phyloP scores from a whole-genome alignment of 2,888 invertebrate species.

The Tigriopus californicus region DNA sequence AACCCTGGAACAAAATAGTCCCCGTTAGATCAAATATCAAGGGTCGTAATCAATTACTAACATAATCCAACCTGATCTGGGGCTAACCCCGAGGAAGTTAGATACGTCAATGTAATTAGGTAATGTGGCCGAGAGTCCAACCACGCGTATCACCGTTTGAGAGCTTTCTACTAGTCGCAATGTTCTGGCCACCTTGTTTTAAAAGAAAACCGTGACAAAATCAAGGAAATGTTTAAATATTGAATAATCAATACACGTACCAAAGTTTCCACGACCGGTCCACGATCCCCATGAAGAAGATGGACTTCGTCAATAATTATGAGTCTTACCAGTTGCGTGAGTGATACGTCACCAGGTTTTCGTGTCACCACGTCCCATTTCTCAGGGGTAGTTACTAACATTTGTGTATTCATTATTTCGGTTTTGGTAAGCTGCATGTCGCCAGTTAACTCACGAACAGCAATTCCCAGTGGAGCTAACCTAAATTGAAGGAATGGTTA shows the following conservation, averaged over 20 bases:
- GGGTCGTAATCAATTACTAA: neutral
- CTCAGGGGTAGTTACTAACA: conserved; percentile 95
- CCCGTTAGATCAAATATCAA: neutral
- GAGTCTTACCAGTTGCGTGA: conserved; percentile 73
- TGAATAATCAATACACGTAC: too few relatives aligned
- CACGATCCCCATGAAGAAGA: conserved; percentile 84
- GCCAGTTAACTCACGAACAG: conserved; percentile 82
- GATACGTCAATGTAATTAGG: conserved; percentile 97
- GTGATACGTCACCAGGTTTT: conserved; percentile 63
- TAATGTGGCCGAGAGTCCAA: conserved; percentile 87
- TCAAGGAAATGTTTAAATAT: too few relatives aligned
- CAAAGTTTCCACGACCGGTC: conserved; percentile 55
- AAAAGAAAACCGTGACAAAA: too few relatives aligned
- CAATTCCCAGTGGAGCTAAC: conserved; percentile 41
- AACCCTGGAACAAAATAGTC: conserved; percentile 41
- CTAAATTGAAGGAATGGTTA: neutral
- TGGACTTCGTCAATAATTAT: conserved; percentile 79
- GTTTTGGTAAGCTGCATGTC: conserved; percentile 91
- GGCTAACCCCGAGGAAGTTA: conserved; percentile 77
- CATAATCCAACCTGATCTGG: conserved; percentile 36
- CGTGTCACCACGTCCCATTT: conserved; percentile 99
- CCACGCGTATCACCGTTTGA: conserved; percentile 87
- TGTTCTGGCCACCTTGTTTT: conserved; percentile 61
- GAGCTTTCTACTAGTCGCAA: conserved; percentile 72
- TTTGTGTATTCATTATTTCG: conserved; percentile 87